Evolutionary conservation across 2,797 vertebrate species (phyloP), one percentile per base, ranked within the genome.

Genomic region (Lepilemur septentrionalis): DNA sequence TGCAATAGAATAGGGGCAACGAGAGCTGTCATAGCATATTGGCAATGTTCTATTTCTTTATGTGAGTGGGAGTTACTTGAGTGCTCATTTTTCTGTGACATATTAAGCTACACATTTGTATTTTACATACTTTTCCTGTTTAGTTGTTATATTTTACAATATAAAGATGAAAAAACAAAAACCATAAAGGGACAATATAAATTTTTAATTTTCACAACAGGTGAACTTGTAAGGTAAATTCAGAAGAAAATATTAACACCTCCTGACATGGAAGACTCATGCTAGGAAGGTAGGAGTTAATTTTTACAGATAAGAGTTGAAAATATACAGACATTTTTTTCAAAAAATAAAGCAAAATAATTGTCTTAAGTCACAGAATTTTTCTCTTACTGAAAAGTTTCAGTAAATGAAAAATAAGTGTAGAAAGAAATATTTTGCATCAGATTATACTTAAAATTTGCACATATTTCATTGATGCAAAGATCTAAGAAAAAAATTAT

Each of bases 381-480:
- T 50, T 88, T 75, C 11, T 80, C 10, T 86, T 89, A 73, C 28
- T 59, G 41, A 73, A 81, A 86, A 50, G 20, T 92, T 83, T 75
- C 69, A 96, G 75, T 52, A 65, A 87, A 70, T 75, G 48, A 43
- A 91, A 94, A 76, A 61, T 67, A 52, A 75, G 7, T 67, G 7
- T 90, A n/a, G 15, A 73, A 93, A 73, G 20, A 83, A 79, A 69
- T 52, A 65, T n/a, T 93, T 91, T 86, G 50, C 17, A 61, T 80
- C 35, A 22, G 32, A 61, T 93, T 91, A 43, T 43, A 61, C 22
- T 95, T 52, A 72, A 83, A 89, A 75, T 90, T 59, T 96, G 48
- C 32, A 86, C 78, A 30, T 32, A 67, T 67, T 67, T 67, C n/a
- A 32, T 67, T 67, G 32, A 67, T 35, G 63, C 17, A 35, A 67